Base-by-base conservation (phyloP, 2,113 vertebrate genomes). In the Romanogobio albipinnatus region DNA sequence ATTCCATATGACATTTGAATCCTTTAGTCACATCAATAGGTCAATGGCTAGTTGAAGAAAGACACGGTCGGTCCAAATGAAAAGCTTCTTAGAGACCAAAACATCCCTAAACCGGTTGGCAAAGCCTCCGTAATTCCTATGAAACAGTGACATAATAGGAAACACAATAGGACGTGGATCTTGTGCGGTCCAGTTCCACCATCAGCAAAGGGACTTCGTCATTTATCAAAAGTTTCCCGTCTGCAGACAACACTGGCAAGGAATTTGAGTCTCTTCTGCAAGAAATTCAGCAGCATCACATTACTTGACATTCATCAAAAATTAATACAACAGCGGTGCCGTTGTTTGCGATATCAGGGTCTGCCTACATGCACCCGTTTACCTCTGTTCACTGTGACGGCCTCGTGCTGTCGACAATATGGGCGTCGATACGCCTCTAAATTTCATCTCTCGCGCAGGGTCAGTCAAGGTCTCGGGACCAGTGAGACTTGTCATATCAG, bases 1-100 rank as follows among this genome's bases (percentile, higher is more conserved):
- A 89, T 84, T 76, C 8, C 58, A 33, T 77, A 75, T 87, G 86
- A 87, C 82, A 79, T 89, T 84, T 87, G 77, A 85, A 86, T 87
- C 45, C 64, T 58, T 86, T 58, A 89, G 86, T 75, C 76, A 75
- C 62, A 87, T 87, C 86, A 86, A 82, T 89, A 82, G 85, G 78
- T 84, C 77, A 86, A 75, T 13, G 24, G 70, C 45, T 36, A 84
- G 75, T 84, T 66, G 58, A 81, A 64, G 86, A 78, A 84, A 66
- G 24, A 86, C 76, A 29, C 36, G 24, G n/a, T 59, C 13, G 47
- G 62, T 22, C 73, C 85, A 78, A 62, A 68, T 62, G 81, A 77
- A 29, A 81, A 73, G 82, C 77, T 62, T 77, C 29, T 82, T 82
- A 84, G 81, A 80, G 66, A 76, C 68, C 70, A 70, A 83, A 86